Evolutionary conservation across 2,888 invertebrate genomes (phyloP), one percentile per base, ranked within the genome.

Genomic region (Andricus curvator): DNA sequence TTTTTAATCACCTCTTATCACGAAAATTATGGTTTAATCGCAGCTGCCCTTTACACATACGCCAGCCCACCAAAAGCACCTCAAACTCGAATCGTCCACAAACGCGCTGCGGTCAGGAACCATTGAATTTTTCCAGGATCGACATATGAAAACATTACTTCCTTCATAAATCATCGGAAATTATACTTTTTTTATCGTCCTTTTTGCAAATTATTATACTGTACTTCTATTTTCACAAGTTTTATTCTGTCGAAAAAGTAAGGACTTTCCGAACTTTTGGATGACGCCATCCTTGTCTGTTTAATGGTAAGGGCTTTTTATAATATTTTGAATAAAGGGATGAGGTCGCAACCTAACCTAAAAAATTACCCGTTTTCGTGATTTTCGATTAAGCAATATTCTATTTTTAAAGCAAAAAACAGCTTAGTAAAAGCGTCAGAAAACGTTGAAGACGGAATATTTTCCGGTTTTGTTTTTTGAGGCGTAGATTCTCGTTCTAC

Each of bases 11-110:
- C 29, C 29, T 51, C 20, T 29, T 51, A 29, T 70, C 51, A 70
- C 48, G 51, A 70, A 70, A 70, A 70, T 20, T 70, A 48, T 25
- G 70, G 70, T 51, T 70, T 70, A 51, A 51, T 29, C 44, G 70
- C 70, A 70, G 70, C 48, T 70, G 51, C 70, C 48, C 33, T 51
- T 70, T 13, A 67, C 37, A 68, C 68, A 68, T 44, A 68, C 68
- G 68, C 68, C 41, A 68, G 70, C 33, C 41, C 41, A 70, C 41
- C 41, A 70, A 48, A 51, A 51, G 20, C 70, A 51, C 70, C 70
- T 41, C 65, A 68, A 22, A 70, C 68, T 44, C 22, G 68, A 70
- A 70, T 67, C 70, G 48, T 29, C 9, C 44, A 51, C 20, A 29
- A 70, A 70, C 60, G 70, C 70, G 44, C 44, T 68, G 25, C 22